Evolutionary conservation across 2,113 vertebrate species (phyloP).

Genomic region (Amphiprion percula): DNA sequence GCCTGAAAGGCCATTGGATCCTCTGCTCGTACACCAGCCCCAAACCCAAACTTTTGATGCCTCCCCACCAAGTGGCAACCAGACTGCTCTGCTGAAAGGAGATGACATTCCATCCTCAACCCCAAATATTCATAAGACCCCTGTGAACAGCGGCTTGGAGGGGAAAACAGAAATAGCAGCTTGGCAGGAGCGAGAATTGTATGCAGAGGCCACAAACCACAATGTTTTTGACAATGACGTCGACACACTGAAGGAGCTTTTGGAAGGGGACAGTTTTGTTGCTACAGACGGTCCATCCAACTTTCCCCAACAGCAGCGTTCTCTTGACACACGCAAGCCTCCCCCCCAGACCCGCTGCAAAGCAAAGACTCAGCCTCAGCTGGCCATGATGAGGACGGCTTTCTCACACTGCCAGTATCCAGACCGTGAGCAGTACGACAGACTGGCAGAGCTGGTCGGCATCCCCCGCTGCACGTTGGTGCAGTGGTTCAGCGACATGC

Average conservation of each 20-base stretch:
- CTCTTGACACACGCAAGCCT: fast-evolving
- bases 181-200: too few relatives aligned
- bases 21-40: background rate
- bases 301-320: background rate
- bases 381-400: constrained; percentile 82
- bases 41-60: background rate
- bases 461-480: constrained; percentile 82
- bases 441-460: constrained; percentile 76
- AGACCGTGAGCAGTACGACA: constrained; percentile 78
- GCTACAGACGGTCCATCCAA: too few relatives aligned
- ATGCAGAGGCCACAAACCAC: background rate
- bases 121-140: background rate
- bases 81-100: background rate
- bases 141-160: background rate
- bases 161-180: background rate
- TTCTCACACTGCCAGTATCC: constrained; percentile 88
- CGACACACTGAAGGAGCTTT: background rate
- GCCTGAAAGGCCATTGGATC: background rate
- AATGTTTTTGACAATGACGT: background rate
- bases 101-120: background rate
- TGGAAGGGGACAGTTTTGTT: background rate
- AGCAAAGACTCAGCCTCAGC: constrained; percentile 77
- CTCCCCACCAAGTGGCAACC: background rate
- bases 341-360: fast-evolving
- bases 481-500: constrained; percentile 89